Conservation (phyloP, 2,797 vertebrate genomes). For the Gallinago nigripennis region DNA sequence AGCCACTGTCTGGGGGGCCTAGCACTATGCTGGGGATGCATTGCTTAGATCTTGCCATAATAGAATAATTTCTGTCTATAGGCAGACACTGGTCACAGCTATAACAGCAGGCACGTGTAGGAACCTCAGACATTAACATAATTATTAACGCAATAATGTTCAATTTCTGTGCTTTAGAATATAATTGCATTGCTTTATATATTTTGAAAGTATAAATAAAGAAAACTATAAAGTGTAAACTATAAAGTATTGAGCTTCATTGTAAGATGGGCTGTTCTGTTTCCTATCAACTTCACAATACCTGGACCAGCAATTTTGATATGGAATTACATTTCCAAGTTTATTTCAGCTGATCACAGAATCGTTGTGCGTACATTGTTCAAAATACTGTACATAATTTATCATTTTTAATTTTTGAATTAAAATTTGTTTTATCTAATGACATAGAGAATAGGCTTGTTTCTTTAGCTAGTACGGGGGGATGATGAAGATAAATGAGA, state of each 20-base stretch:
- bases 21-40: not conserved
- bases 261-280: not conserved
- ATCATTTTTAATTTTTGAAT: conserved; percentile 25
- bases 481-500: not conserved
- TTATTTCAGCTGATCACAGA: not conserved
- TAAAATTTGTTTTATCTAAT: conserved; percentile 19
- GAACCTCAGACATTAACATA: not conserved
- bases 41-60: not conserved
- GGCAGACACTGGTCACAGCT: not conserved
- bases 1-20: not conserved
- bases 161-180: not conserved
- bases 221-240: not conserved
- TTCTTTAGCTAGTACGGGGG: conserved; percentile 2
- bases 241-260: not conserved
- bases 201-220: conserved; percentile 44
- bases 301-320: conserved; percentile 15
- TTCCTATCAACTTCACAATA: not conserved
- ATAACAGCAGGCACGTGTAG: not conserved
- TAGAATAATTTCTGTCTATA: not conserved
- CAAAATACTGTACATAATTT: conserved; percentile 15
- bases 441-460: not conserved
- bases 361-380: not conserved
- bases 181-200: not conserved
- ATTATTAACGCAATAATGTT: not conserved
- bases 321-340: not conserved